Evolutionary conservation across 1,140 invertebrate species (phyloP), one percentile per base, ranked within the genome.

Genomic region (Delia radicum): DNA sequence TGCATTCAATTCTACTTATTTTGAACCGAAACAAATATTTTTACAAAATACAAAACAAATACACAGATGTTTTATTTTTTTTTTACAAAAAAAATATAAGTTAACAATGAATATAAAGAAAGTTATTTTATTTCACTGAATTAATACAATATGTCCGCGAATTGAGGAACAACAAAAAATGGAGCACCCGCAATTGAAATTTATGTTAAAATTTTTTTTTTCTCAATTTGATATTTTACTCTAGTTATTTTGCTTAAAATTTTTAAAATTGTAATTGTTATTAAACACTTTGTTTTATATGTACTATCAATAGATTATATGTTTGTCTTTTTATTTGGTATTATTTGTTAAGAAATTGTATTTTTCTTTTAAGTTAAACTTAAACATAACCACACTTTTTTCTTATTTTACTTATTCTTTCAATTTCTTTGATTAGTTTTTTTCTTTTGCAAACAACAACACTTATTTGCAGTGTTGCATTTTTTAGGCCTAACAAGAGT

Each of bases 381-480:
- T 69, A 10, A 69, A 37, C 65, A 12, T 69, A 69, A 69, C 65
- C 65, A 33, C 65, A 69, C 65, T 69, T 69, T 55, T 69, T 69
- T 69, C 65, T 10, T 29, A 28, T 65, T 65, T 31, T 27, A 28
- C 12, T 27, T 24, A 24, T 33, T 33, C 65, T 33, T 15, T 69
- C 18, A 21, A 28, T 69, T 21, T 10, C 29, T 67, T 31, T 69
- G 27, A 21, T 15, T 67, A 8, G 26, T 33, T 13, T 21, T 4
- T 31, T 67, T 31, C 63, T 29, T 28, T 31, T 67, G 27, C 29
- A 31, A 67, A 29, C 15, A 29, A 65, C 12, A 63, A 63, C 62
- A 69, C n/a, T 4, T 21, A 55, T 55, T 10, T 55, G 48, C 65
- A 69, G 65, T 69, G 65, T 69, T 69, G 29, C 31, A 69, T 69